A percentile compares a stretch with the other conserved stretches of the same genome.
Evolutionary conservation across 2,888 invertebrate genomes (phyloP).

Genomic region (Platypus cylindrus): DNA sequence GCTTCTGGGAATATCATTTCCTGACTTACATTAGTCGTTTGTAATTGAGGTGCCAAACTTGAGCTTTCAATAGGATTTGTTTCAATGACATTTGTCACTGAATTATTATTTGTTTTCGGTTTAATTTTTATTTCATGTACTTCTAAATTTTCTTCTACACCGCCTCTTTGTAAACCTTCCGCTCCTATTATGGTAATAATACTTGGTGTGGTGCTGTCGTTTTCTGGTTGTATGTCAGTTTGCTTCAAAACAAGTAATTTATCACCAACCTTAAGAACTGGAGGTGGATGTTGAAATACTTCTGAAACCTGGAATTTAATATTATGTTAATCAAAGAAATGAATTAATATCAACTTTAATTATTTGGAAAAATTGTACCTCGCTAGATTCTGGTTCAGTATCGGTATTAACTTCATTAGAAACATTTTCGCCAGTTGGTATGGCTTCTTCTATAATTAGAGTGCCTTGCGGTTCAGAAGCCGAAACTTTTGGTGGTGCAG

Average conservation of each 20-base stretch:
- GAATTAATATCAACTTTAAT: neutral
- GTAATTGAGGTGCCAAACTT: slow-evolving; percentile 25
- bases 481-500: slow-evolving; percentile 25
- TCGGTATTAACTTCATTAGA: slow-evolving; percentile 24
- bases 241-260: slow-evolving; percentile 32
- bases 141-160: slow-evolving; percentile 22
- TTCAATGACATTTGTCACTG: slow-evolving; percentile 18
- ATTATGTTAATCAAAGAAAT: neutral
- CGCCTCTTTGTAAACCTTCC: slow-evolving; percentile 33
- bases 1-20: slow-evolving; percentile 12
- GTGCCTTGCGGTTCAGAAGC: slow-evolving; percentile 20
- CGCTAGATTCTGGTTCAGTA: slow-evolving; percentile 30
- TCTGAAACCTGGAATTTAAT: slow-evolving; percentile 21
- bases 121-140: slow-evolving; percentile 17
- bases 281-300: slow-evolving; percentile 32
- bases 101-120: slow-evolving; percentile 3
- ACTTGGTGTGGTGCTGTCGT: slow-evolving; percentile 30
- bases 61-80: slow-evolving; percentile 20
- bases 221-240: slow-evolving; percentile 29
- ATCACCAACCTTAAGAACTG: slow-evolving; percentile 33
- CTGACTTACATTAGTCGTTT: slow-evolving; percentile 11
- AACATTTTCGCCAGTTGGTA: slow-evolving; percentile 15
- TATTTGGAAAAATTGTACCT: slow-evolving; percentile 16
- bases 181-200: slow-evolving; percentile 37
- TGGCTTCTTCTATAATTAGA: slow-evolving; percentile 23